Base-by-base conservation (phyloP, 1,140 invertebrate species). In the Pemphigus obesinymphae region DNA sequence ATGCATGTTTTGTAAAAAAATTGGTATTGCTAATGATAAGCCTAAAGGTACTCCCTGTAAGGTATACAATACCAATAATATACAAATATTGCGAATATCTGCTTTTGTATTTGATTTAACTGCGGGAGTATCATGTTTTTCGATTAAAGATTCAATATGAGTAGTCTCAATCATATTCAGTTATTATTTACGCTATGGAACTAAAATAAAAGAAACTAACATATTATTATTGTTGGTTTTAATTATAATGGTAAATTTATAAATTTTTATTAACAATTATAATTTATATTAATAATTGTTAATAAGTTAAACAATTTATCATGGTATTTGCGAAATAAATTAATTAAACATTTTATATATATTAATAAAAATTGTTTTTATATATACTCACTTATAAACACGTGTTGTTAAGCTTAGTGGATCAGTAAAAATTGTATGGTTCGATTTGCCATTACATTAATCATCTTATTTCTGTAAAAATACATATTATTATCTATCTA, bases 21-120 rank as follows among this genome's bases (percentile, higher is more conserved):
- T 96, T 3, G 98, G 98, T 84, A 99, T 93, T 45, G 96, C 95
- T 15, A 93, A 92, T 55, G 93, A 94, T 20, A 99, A 88, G 8
- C 98, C 98, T 8, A 99, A 87, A 3, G 98, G 98, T 87, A 99
- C 96, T 2, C 97, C 98, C 91, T 99, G 97, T 7, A 99, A 89
- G 48, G 97, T 89, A 86, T 99, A 99, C 2, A 99, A 89, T 86
- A 97, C 95, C 83, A 97, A 90, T 61, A 99, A 88, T 55, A 98
- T 89, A 5, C 92, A 89, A 85, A 99, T 95, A 86, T 94, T 95
- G 55, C 88, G 86, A 84, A 90, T 89, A 87, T 95, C 94, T 13
- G 92, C 93, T 84, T 45, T 82, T 10, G 23, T 23, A 43, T 61
- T 45, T 26, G 55, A 4, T 45, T 20, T 45, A 43, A 61, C 37